Conservation (phyloP, 2,888 invertebrate species). For the Parnassius apollo region DNA sequence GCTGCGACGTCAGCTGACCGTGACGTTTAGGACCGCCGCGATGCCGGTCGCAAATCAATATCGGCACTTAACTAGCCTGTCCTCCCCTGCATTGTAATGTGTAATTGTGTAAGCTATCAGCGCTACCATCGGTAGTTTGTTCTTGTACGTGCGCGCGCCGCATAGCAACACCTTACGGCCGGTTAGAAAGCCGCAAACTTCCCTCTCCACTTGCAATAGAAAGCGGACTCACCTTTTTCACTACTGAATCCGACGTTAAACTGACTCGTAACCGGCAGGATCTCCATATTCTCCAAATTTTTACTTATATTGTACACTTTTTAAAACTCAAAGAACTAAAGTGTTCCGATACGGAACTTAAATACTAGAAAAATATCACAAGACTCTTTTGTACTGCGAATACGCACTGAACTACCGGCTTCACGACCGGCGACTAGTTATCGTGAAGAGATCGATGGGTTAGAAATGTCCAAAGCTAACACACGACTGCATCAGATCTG, state of each 20-base stretch:
- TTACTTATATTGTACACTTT: constrained; percentile 82
- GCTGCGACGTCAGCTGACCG: constrained; percentile 67
- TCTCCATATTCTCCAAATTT: constrained; percentile 87
- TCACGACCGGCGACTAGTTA: constrained; percentile 68
- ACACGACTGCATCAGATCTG: constrained; percentile 78
- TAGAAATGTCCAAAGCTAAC: constrained; percentile 64
- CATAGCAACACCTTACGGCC: constrained; percentile 67
- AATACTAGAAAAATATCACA: constrained; percentile 80
- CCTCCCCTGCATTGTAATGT: constrained; percentile 1
- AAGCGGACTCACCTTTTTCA: constrained; percentile 85
- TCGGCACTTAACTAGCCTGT: constrained; percentile 3
- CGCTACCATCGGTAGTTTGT: background rate
- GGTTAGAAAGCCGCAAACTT: constrained; percentile 67
- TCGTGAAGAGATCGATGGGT: constrained; percentile 72
- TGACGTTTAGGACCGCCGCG: constrained; percentile 39
- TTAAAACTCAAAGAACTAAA: constrained; percentile 56
- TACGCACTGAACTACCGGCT: constrained; percentile 70
- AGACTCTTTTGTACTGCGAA: constrained; percentile 79
- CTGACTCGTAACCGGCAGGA: constrained; percentile 88
- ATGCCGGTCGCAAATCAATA: constrained; percentile 28
- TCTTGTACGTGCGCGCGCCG: constrained; percentile 61
- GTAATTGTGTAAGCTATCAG: background rate
- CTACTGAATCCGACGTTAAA: constrained; percentile 88
- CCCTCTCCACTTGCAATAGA: constrained; percentile 64
- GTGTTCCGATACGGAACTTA: constrained; percentile 72